Conservation (phyloP, 2,888 invertebrate species). For the Dicranocentrus wangi region DNA sequence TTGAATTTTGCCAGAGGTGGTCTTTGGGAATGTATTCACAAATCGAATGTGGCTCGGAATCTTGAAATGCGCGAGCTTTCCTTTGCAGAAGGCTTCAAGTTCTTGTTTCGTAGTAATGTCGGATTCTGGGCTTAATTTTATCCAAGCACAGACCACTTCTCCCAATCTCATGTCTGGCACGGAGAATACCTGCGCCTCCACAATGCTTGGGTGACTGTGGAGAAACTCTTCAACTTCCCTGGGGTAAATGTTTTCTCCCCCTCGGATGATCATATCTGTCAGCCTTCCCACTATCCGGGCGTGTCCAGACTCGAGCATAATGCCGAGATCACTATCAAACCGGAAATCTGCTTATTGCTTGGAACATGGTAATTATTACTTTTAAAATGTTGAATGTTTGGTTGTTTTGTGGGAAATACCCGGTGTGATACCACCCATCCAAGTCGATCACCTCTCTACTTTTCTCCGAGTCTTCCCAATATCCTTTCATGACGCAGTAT, state of each 20-base stretch:
- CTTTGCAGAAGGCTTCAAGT: constrained; percentile 80
- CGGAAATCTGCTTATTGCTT: no score
- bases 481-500: constrained; percentile 85
- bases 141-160: constrained; percentile 84
- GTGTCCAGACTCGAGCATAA: constrained; percentile 82
- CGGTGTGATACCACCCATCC: constrained; percentile 87
- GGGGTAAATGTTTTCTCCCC: constrained; percentile 89
- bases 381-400: no score
- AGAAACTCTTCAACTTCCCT: constrained; percentile 85
- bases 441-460: constrained; percentile 81
- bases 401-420: no score
- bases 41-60: constrained; percentile 84
- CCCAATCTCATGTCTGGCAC: constrained; percentile 84
- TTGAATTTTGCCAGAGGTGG: constrained; percentile 88
- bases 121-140: constrained; percentile 78
- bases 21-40: constrained; percentile 84
- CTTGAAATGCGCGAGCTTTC: constrained; percentile 85
- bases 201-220: constrained; percentile 83
- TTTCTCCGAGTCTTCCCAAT: constrained; percentile 86
- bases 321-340: constrained; percentile 85
- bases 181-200: constrained; percentile 86
- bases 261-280: constrained; percentile 86
- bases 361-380: no score
- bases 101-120: constrained; percentile 78
- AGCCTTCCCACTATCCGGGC: constrained; percentile 83